Percentiles rank a stretch among this genome's conserved stretches.
Evolutionary conservation across 2,797 vertebrate genomes (phyloP).

Genomic region (Phyllotis vaccarum): DNA sequence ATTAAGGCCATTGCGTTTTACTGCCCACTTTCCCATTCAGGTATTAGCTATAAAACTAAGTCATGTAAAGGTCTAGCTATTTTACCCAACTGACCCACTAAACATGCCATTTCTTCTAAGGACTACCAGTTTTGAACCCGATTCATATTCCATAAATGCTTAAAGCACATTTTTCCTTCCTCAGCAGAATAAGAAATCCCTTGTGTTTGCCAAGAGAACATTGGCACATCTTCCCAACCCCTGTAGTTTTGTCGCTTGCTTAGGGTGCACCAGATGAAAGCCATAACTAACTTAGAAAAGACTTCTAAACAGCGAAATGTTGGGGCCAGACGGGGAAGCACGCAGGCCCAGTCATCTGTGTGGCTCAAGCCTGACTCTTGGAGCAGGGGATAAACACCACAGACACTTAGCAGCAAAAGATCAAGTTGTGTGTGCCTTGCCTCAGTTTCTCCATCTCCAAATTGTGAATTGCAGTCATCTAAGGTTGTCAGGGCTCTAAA

Average conservation of each 20-base stretch:
- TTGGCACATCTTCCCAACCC: neutral
- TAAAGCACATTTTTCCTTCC: neutral
- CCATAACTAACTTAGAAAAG: neutral
- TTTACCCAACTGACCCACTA: neutral
- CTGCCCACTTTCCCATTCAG: neutral
- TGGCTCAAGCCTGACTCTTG: neutral
- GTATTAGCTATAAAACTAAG: neutral
- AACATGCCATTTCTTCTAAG: neutral
- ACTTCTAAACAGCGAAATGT: neutral
- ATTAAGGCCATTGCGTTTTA: neutral
- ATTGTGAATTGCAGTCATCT: neutral
- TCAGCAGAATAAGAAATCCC: neutral
- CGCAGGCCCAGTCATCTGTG: neutral
- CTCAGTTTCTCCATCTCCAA: constrained; percentile 12
- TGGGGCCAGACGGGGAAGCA: neutral
- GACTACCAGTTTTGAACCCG: neutral
- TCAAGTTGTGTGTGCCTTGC: neutral
- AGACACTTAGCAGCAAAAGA: neutral
- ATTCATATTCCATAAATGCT: neutral
- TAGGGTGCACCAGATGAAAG: neutral
- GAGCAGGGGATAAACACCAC: neutral
- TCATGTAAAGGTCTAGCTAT: neutral
- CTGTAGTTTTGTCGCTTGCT: neutral
- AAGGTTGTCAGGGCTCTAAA: neutral
- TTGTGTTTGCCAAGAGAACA: neutral